These are phyloP conservation scores for Brachionus asplanchnoidis DNA, from an alignment of 1,140 invertebrate genomes.

Conservation along the genomic window DNA sequence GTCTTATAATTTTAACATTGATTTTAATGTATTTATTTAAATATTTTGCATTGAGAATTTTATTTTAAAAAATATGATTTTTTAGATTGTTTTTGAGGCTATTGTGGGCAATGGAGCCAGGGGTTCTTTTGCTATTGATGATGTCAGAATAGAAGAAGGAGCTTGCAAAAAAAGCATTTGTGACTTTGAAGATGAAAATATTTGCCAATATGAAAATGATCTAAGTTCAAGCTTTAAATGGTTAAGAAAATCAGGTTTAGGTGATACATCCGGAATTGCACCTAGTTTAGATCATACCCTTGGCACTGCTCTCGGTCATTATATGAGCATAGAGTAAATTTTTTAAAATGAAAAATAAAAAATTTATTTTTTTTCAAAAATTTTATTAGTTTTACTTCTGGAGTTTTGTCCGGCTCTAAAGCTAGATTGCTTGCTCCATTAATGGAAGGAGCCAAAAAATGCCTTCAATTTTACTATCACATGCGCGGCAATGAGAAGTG, in stretches of 20 bases:
- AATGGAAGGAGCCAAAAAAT: not conserved
- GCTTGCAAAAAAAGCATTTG: slow-evolving; percentile 44
- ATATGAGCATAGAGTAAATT: slow-evolving; percentile 49
- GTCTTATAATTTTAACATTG: not conserved
- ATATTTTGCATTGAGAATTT: not conserved
- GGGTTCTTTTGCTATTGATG: slow-evolving; percentile 49
- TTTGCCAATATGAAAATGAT: slow-evolving; percentile 5
- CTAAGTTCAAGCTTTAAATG: not conserved
- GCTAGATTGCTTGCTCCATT: slow-evolving; percentile 29
- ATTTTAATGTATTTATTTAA: not conserved
- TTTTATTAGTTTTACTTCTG: not conserved
- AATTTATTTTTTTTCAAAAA: not conserved
- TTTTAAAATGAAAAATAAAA: not conserved
- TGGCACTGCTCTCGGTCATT: slow-evolving; percentile 41
- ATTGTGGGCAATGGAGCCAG: not conserved
- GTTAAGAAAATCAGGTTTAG: not conserved
- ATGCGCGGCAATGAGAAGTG: slow-evolving; percentile 22
- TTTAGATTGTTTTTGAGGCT: slow-evolving; percentile 15
- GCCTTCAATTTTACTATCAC: slow-evolving; percentile 28
- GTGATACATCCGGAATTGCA: not conserved
- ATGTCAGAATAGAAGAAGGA: slow-evolving; percentile 47
- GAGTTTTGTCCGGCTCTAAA: not conserved
- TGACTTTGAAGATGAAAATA: slow-evolving; percentile 33
- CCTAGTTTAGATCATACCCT: slow-evolving; percentile 25
- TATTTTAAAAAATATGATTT: not conserved